These are phyloP conservation scores for Penaeus japonicus DNA, from an alignment of 1,140 invertebrate genomes.

Conservation along the genomic window DNA sequence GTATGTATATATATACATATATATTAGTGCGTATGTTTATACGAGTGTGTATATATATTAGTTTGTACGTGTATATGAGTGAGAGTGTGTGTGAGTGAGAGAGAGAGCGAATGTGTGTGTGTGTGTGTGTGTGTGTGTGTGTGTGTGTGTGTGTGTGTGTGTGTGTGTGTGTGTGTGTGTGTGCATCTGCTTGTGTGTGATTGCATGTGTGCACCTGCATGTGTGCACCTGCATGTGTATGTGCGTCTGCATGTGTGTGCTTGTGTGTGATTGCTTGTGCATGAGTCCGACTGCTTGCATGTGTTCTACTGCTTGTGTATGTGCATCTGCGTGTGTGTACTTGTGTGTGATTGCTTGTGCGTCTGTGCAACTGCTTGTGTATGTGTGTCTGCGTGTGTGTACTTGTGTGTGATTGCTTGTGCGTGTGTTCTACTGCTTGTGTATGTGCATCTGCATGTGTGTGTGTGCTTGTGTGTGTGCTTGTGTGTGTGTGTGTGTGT, in stretches of 20 bases:
- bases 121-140: not conserved
- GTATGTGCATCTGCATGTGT: not conserved
- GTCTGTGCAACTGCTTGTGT: too few relatives aligned
- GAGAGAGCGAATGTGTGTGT: too few relatives aligned
- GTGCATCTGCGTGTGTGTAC: not conserved
- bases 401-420: not conserved
- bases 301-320: not conserved
- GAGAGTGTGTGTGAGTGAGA: not conserved
- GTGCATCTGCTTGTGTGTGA: not conserved
- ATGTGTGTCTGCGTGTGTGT: not conserved
- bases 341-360: too few relatives aligned
- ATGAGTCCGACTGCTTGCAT: too few relatives aligned
- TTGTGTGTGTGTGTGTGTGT: too few relatives aligned
- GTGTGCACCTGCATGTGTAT: not conserved
- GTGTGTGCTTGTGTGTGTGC: too few relatives aligned
- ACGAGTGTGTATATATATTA: not conserved
- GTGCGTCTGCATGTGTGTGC: not conserved
- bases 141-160: not conserved
- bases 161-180: too few relatives aligned
- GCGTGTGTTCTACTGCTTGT: not conserved
- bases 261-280: not conserved
- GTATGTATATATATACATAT: not conserved
- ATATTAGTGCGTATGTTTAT: not conserved
- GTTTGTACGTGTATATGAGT: not conserved
- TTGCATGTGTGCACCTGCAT: not conserved